Percentiles rank a stretch among this genome's conserved stretches.
Conservation (phyloP, 2,888 invertebrate species). For the Morpho deidamia region DNA sequence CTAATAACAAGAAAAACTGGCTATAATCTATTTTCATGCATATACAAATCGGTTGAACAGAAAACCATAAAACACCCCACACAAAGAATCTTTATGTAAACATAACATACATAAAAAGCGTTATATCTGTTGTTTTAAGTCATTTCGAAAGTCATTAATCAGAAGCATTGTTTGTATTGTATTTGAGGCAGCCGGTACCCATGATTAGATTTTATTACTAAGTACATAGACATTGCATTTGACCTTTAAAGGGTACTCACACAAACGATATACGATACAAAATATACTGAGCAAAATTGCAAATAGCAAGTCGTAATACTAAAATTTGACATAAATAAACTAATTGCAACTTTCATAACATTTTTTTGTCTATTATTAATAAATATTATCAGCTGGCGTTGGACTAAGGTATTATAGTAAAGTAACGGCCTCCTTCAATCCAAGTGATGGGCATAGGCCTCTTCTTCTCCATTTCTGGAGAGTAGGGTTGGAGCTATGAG, state of each 20-base stretch:
- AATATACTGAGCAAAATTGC: too few species aligned
- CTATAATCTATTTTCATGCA: constrained; percentile 77
- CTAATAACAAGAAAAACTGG: constrained; percentile 77
- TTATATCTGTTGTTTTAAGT: constrained; percentile 75
- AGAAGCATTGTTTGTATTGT: constrained; percentile 51
- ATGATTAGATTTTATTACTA: constrained; percentile 48
- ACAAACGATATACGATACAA: too few species aligned
- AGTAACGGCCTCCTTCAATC: too few species aligned
- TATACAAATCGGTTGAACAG: constrained; percentile 77
- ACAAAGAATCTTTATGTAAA: constrained; percentile 77
- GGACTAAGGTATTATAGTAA: too few species aligned
- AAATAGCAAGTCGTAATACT: too few species aligned
- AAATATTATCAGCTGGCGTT: too few species aligned
- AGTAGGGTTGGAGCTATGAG: too few species aligned
- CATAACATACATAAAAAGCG: constrained; percentile 71
- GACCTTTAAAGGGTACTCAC: constrained; percentile 1
- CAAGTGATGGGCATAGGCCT: too few species aligned
- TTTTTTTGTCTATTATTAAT: too few species aligned
- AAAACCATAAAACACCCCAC: constrained; percentile 76
- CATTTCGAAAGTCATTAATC: constrained; percentile 72
- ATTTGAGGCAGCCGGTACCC: constrained; percentile 33
- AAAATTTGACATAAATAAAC: too few species aligned
- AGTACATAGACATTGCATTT: constrained; percentile 10
- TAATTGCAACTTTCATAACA: too few species aligned
- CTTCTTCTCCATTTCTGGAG: too few species aligned